Conservation (phyloP, 2,888 invertebrate genomes). For the Proisotoma minuta region DNA sequence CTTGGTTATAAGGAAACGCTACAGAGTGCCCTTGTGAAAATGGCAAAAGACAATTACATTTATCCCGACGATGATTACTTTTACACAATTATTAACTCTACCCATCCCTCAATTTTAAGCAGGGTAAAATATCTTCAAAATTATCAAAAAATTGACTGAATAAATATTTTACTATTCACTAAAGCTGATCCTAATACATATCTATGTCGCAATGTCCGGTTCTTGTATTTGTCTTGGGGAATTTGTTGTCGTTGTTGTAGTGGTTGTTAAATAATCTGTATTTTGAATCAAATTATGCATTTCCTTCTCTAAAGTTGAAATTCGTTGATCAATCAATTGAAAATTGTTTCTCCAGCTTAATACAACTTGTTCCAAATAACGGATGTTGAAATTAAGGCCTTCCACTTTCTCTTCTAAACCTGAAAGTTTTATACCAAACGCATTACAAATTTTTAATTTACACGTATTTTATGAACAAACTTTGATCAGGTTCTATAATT, state of each 20-base stretch:
- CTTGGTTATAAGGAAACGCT: not conserved
- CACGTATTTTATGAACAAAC: not conserved
- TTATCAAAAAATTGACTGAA: too few species aligned
- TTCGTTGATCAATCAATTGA: slow-evolving; percentile 8
- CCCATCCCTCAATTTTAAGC: not conserved
- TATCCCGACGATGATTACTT: not conserved
- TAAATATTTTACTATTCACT: too few species aligned
- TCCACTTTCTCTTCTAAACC: not conserved
- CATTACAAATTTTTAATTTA: not conserved
- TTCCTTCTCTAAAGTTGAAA: not conserved
- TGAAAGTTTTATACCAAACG: not conserved
- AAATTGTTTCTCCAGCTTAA: slow-evolving; percentile 9
- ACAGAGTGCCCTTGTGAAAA: slow-evolving; percentile 6
- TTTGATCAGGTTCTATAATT: not conserved
- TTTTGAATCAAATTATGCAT: not conserved
- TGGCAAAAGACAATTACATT: not conserved
- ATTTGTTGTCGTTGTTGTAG: not conserved
- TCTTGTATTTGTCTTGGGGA: slow-evolving; percentile 6
- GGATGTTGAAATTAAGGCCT: not conserved
- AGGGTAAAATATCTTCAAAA: not conserved
- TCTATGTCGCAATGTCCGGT: not conserved
- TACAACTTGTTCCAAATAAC: not conserved
- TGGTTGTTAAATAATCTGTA: not conserved
- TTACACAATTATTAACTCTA: not conserved
- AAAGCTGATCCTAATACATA: too few species aligned